These are phyloP conservation scores for Sthenelais limicola DNA, from an alignment of 2,888 invertebrate species.

Conservation along the genomic window DNA sequence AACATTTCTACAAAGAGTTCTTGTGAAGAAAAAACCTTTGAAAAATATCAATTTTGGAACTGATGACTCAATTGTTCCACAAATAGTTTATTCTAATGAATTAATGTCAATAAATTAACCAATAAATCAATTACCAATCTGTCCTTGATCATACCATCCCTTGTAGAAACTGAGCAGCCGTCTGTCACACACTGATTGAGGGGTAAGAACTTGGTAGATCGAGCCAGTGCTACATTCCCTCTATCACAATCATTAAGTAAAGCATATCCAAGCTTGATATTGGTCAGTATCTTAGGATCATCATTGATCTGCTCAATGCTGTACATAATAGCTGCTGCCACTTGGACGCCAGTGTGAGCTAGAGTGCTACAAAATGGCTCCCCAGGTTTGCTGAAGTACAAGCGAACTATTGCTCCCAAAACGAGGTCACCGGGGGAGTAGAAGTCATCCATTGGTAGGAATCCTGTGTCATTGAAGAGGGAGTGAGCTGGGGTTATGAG, in stretches of 20 bases:
- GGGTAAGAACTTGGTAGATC: background rate
- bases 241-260: conserved; percentile 18
- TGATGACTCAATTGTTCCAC: no score
- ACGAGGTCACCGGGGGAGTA: background rate
- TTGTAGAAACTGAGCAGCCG: no score
- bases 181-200: background rate
- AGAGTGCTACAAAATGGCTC: no score
- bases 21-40: no score
- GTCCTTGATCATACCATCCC: background rate
- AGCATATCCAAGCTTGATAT: background rate
- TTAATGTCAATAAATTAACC: no score
- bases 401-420: background rate
- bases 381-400: background rate
- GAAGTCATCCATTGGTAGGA: conserved; percentile 6
- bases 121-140: background rate
- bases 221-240: conserved; percentile 11
- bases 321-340: conserved; percentile 16
- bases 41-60: no score
- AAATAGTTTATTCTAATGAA: no score
- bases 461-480: background rate
- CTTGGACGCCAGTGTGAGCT: background rate
- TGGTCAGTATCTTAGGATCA: background rate
- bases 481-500: no score
- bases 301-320: conserved; percentile 3
- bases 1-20: no score